phyloP scores from a whole-genome alignment of 2,113 vertebrate genomes.

The Megaleporinus macrocephalus region DNA sequence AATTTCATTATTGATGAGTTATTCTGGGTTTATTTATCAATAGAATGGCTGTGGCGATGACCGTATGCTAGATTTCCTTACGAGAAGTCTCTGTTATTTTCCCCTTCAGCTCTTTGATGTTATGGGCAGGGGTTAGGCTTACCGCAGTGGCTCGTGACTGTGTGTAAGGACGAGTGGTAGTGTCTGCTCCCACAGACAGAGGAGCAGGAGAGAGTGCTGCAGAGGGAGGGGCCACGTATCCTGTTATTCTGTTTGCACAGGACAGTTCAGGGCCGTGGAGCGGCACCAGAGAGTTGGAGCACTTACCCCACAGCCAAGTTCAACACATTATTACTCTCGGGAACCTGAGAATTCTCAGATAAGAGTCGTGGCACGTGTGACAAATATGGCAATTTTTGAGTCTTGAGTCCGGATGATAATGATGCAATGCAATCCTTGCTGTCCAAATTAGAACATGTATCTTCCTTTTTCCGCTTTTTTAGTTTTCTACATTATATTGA shows the following conservation, averaged over 20 bases:
- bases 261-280: slow-evolving; percentile 34
- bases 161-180: neutral
- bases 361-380: neutral
- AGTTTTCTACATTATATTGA: too few relatives aligned
- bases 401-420: too few relatives aligned
- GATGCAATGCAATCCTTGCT: too few relatives aligned
- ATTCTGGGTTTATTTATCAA: neutral
- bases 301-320: slow-evolving; percentile 42
- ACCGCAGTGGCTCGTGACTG: neutral
- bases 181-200: slow-evolving; percentile 19
- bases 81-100: neutral
- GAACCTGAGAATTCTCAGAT: neutral
- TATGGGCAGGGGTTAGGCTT: slow-evolving; percentile 8
- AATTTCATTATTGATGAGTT: neutral
- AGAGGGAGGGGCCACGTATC: slow-evolving; percentile 47
- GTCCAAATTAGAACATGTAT: too few relatives aligned
- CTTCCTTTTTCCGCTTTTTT: too few relatives aligned
- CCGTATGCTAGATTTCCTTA: neutral
- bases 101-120: slow-evolving; percentile 20
- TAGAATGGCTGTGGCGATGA: neutral
- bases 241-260: slow-evolving; percentile 65
- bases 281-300: neutral
- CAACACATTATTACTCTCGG: slow-evolving; percentile 7
- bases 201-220: slow-evolving; percentile 24
- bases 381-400: slow-evolving; percentile 2